Conservation (phyloP, 2,113 vertebrate genomes). For the Notiomystis cincta region DNA sequence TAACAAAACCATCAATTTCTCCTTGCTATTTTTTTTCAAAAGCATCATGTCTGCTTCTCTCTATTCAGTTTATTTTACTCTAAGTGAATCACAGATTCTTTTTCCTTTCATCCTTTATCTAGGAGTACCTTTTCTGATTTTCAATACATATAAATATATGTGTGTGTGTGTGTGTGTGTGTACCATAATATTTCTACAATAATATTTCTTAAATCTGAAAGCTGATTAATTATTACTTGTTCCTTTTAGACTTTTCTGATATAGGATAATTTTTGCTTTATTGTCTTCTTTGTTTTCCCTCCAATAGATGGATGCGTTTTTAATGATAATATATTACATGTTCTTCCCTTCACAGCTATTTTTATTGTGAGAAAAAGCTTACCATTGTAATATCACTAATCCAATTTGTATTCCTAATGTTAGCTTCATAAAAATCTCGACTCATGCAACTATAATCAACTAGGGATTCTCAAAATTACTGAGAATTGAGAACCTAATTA, state of each 20-base stretch:
- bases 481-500: conserved; percentile 56
- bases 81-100: neutral
- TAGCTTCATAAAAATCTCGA: conserved; percentile 38
- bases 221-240: neutral
- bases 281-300: neutral
- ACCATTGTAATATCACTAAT: conserved; percentile 18
- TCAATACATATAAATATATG: neutral
- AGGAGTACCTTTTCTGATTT: neutral
- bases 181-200: neutral
- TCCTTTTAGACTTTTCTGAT: neutral
- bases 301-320: neutral
- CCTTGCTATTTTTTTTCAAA: neutral
- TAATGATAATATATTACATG: neutral
- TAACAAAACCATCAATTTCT: neutral
- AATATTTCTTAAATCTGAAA: neutral
- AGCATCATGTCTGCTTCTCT: neutral
- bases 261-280: neutral
- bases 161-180: neutral
- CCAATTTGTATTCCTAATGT: conserved; percentile 43
- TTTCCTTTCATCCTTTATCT: neutral
- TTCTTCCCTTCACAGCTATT: neutral
- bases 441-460: conserved; percentile 28
- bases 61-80: neutral
- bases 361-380: conserved; percentile 30
- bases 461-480: conserved; percentile 44